Conservation (phyloP, 2,113 vertebrate species). For the Etheostoma cragini region DNA sequence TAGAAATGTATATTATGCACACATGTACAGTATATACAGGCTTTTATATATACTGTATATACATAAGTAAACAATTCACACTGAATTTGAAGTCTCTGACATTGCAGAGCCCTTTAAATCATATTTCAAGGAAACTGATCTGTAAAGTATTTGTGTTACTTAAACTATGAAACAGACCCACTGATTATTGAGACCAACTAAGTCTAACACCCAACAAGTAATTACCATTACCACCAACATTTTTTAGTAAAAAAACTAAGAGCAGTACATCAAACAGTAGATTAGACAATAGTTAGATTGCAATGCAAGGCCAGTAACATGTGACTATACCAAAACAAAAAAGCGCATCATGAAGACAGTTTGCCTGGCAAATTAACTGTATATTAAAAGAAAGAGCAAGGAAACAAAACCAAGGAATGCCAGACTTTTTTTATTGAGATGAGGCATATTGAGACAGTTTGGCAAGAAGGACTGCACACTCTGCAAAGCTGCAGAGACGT, state of each 20-base stretch:
- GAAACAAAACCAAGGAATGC: background rate
- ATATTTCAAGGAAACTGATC: background rate
- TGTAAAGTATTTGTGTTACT: background rate
- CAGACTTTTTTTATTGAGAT: background rate
- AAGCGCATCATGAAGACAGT: background rate
- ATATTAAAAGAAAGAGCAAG: background rate
- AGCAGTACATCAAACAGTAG: background rate
- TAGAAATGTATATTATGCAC: background rate
- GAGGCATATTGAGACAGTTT: background rate
- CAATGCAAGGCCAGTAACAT: too few relatives aligned
- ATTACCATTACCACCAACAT: background rate
- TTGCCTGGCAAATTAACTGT: background rate
- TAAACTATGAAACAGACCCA: background rate
- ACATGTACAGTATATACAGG: background rate
- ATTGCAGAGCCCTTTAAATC: background rate
- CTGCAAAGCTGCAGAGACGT: conserved; percentile 26
- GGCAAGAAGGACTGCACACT: conserved; percentile 26
- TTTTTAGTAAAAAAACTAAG: background rate
- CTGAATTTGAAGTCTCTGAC: background rate
- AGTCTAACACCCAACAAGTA: background rate
- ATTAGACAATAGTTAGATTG: background rate
- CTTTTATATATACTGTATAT: background rate
- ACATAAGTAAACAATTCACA: background rate
- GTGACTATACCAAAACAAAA: background rate
- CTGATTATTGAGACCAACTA: background rate